Conservation (phyloP, 2,888 invertebrate genomes). For the Parelbella ahira region DNA sequence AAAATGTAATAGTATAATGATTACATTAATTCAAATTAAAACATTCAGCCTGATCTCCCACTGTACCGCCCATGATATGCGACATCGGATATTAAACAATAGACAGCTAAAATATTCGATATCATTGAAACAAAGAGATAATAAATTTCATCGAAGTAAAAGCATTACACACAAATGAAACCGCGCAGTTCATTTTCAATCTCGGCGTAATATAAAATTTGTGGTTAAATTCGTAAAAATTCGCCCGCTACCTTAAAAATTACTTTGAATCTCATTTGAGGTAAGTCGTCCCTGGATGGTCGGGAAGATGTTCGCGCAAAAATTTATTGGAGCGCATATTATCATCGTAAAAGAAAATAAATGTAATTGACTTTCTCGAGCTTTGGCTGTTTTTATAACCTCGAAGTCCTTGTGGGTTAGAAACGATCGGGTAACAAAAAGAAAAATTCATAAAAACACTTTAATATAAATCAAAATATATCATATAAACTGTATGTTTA, state of each 20-base stretch:
- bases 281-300: conserved; percentile 9
- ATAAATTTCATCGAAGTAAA: too few relatives aligned
- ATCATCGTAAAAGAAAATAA: conserved; percentile 8
- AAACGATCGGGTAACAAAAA: too few relatives aligned
- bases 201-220: conserved; percentile 9
- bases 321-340: conserved; percentile 11
- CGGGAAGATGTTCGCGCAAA: neutral
- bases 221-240: conserved; percentile 12
- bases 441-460: too few relatives aligned
- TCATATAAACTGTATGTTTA: too few relatives aligned
- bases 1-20: too few relatives aligned
- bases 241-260: conserved; percentile 22
- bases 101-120: too few relatives aligned
- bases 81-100: too few relatives aligned
- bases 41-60: too few relatives aligned
- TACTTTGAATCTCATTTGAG: conserved; percentile 20
- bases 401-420: neutral
- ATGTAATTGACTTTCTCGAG: conserved; percentile 16
- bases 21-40: too few relatives aligned
- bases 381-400: conserved; percentile 6
- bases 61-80: too few relatives aligned
- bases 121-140: too few relatives aligned
- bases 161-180: conserved; percentile 1
- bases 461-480: too few relatives aligned
- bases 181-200: conserved; percentile 7